Percentiles rank a stretch among this genome's conserved stretches.
phyloP scores from a whole-genome alignment of 92 coral and sea anemone genomes.

The Porites divaricata region DNA sequence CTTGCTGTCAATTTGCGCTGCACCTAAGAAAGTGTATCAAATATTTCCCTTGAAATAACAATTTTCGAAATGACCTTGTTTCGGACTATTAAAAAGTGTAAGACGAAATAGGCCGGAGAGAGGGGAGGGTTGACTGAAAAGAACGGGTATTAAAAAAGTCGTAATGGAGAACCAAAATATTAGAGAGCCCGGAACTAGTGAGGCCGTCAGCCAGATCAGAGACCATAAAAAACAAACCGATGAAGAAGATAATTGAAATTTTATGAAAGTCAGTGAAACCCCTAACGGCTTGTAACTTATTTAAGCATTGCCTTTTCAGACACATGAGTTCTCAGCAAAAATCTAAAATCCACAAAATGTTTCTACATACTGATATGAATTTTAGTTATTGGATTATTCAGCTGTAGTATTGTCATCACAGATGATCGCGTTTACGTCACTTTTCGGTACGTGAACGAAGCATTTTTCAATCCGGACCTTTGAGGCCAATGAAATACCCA shows the following conservation, averaged over 20 bases:
- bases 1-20: slow-evolving; percentile 15
- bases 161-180: too few relatives aligned
- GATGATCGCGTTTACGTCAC: background rate
- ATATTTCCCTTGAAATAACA: background rate
- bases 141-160: too few relatives aligned
- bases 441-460: background rate
- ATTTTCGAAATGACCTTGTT: background rate
- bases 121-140: too few relatives aligned
- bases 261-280: too few relatives aligned
- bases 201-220: too few relatives aligned
- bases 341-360: background rate
- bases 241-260: too few relatives aligned
- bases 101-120: too few relatives aligned
- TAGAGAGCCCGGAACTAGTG: too few relatives aligned
- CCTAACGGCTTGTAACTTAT: background rate
- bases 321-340: background rate
- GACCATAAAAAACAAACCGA: too few relatives aligned
- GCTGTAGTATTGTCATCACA: background rate
- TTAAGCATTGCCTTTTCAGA: background rate
- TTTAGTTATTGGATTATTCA: background rate
- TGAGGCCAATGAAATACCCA: background rate
- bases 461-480: too few relatives aligned
- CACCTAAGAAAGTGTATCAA: background rate
- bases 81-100: background rate
- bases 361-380: background rate